A percentile compares a stretch with the other conserved stretches of the same genome.
Conservation (phyloP, 1,140 invertebrate species). For the Acyrthosiphon pisum region DNA sequence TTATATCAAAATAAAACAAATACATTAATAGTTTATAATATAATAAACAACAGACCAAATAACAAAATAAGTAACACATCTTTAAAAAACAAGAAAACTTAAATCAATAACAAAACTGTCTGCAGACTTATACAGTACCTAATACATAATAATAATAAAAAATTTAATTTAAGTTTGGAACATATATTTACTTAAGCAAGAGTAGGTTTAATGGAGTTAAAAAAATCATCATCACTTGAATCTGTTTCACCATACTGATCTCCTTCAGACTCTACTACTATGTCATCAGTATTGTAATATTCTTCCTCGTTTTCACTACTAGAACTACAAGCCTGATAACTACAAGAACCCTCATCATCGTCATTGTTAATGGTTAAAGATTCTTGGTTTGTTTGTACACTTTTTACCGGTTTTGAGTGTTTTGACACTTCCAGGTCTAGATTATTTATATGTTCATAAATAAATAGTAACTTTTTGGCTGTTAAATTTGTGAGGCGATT, state of each 20-base stretch:
- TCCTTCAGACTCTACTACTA: background rate
- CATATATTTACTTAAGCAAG: background rate
- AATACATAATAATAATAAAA: background rate
- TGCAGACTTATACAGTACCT: background rate
- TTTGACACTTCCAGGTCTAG: too few species aligned
- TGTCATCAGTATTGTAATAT: background rate
- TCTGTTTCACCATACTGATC: background rate
- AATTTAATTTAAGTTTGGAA: background rate
- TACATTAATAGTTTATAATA: background rate
- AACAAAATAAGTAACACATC: background rate
- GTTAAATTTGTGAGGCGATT: background rate
- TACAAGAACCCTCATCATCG: background rate
- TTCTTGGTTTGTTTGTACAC: too few species aligned
- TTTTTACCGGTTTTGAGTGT: too few species aligned
- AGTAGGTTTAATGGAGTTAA: background rate
- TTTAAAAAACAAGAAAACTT: background rate
- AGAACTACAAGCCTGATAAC: background rate
- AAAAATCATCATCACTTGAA: slow-evolving; percentile 24
- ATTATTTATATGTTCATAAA: background rate
- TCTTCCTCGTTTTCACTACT: background rate
- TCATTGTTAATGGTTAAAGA: background rate
- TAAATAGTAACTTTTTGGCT: background rate
- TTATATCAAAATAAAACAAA: background rate
- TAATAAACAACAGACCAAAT: background rate
- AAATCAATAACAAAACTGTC: background rate